These are phyloP conservation scores for Lutjanus argentimaculatus DNA, from an alignment of 2,797 vertebrate genomes.

Conservation along the genomic window DNA sequence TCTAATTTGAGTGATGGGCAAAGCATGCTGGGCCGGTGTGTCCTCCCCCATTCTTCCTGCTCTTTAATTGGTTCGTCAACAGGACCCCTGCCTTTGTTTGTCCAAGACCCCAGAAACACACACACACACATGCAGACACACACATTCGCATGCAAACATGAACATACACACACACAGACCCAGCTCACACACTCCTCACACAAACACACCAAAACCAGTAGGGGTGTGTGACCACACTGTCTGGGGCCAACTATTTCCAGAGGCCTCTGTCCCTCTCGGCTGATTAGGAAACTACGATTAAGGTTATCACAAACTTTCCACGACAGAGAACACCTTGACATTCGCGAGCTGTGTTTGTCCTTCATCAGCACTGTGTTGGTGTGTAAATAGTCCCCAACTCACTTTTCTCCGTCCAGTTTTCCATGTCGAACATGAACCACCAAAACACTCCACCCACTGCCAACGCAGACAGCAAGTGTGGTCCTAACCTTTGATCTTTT, in stretches of 20 bases:
- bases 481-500: conserved; percentile 7
- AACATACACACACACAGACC: conserved; percentile 32
- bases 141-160: conserved; percentile 51
- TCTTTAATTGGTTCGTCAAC: conserved; percentile 82
- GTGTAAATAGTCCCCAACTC: conserved; percentile 70
- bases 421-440: conserved; percentile 42
- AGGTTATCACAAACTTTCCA: conserved; percentile 83
- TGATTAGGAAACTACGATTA: conserved; percentile 79
- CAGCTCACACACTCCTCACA: conserved; percentile 53
- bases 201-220: conserved; percentile 63
- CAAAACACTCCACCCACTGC: conserved; percentile 32
- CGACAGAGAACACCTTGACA: conserved; percentile 80
- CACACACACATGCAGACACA: conserved; percentile 14
- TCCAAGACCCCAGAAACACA: conserved; percentile 53
- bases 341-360: conserved; percentile 77
- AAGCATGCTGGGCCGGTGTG: conserved; percentile 56
- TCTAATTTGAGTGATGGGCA: conserved; percentile 72
- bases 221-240: conserved; percentile 61
- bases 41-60: conserved; percentile 74
- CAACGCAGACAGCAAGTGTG: conserved; percentile 10
- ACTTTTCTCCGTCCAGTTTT: conserved; percentile 61
- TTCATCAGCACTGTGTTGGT: conserved; percentile 55
- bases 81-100: conserved; percentile 77
- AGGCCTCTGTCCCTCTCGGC: conserved; percentile 48
- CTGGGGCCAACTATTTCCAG: conserved; percentile 72